Conservation (phyloP, 2,113 vertebrate species). For the Cepphus grylle region DNA sequence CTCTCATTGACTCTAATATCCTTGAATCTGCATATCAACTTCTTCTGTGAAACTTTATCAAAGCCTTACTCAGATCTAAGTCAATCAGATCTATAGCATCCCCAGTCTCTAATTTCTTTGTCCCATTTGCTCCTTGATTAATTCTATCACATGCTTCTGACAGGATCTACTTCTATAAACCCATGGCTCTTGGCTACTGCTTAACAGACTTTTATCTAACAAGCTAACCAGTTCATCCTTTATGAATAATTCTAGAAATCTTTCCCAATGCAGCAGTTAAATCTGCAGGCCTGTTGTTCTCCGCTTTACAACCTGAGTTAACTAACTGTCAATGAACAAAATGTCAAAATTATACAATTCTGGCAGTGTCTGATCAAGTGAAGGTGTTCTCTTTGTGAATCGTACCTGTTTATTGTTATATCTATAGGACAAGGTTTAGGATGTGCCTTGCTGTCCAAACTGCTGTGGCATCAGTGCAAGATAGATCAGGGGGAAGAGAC, state of each 20-base stretch:
- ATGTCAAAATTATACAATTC: neutral
- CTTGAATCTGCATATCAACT: slow-evolving; percentile 20
- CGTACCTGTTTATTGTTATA: neutral
- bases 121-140: slow-evolving; percentile 15
- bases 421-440: neutral
- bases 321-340: neutral
- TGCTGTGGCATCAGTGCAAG: neutral
- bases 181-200: neutral
- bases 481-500: neutral
- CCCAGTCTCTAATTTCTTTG: slow-evolving; percentile 20
- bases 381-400: neutral
- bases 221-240: slow-evolving; percentile 17
- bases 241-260: slow-evolving; percentile 39
- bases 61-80: neutral
- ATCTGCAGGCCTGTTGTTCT: slow-evolving; percentile 9
- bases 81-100: neutral
- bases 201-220: slow-evolving; percentile 20
- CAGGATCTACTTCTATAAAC: slow-evolving; percentile 31
- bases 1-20: neutral
- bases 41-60: slow-evolving; percentile 16
- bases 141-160: slow-evolving; percentile 20
- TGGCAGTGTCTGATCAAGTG: neutral
- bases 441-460: neutral
- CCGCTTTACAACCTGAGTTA: neutral
- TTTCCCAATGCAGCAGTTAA: neutral